A percentile compares a stretch with the other conserved stretches of the same genome.
phyloP scores from a whole-genome alignment of 2,797 vertebrate species.

The Picus viridis region DNA sequence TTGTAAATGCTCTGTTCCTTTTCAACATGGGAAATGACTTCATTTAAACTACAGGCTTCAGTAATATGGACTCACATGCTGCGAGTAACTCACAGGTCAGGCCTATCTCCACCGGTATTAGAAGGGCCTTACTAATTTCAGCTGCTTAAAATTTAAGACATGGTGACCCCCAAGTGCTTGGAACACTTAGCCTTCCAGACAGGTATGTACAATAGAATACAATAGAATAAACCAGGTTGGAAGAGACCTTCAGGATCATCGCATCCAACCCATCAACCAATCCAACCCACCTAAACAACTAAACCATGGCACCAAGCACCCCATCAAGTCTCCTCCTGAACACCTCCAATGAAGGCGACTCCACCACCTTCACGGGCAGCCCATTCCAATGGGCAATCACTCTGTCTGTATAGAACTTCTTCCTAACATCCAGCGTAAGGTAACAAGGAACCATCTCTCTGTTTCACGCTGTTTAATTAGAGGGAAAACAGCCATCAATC shows the following conservation, averaged over 20 bases:
- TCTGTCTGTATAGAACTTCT: too few species aligned
- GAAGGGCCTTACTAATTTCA: neutral
- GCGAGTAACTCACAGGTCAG: constrained; percentile 3
- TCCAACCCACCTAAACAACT: too few species aligned
- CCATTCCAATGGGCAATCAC: too few species aligned
- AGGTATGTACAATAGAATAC: neutral
- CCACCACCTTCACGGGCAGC: too few species aligned
- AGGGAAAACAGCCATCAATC: neutral
- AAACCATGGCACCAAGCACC: too few species aligned
- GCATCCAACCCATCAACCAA: too few species aligned
- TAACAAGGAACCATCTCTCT: neutral
- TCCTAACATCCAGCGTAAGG: too few species aligned
- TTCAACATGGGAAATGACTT: neutral
- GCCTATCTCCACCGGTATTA: neutral
- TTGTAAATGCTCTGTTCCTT: constrained; percentile 8
- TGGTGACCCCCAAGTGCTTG: neutral
- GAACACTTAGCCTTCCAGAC: neutral
- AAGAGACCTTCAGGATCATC: too few species aligned
- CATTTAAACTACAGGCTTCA: constrained; percentile 23
- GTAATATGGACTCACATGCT: neutral
- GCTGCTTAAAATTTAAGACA: constrained; percentile 14
- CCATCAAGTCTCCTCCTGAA: too few species aligned
- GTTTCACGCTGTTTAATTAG: neutral
- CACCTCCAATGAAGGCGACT: too few species aligned
- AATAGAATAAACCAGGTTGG: too few species aligned